These are phyloP conservation scores for Adelges cooleyi DNA, from an alignment of 1,140 invertebrate species.

Conservation along the genomic window DNA sequence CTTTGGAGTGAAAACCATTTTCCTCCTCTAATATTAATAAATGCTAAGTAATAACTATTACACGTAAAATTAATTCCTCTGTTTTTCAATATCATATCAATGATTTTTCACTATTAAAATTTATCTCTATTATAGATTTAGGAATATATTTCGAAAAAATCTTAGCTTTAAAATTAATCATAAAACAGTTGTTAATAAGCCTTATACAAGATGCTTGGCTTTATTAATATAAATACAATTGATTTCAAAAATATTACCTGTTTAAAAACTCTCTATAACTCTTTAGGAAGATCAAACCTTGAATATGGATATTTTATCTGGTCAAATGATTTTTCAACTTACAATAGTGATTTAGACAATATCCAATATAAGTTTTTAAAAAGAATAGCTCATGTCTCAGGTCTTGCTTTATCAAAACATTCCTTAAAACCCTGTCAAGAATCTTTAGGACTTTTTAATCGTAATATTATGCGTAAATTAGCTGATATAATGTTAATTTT, in stretches of 20 bases:
- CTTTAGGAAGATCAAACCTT: not conserved
- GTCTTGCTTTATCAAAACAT: not conserved
- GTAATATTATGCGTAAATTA: too few relatives aligned
- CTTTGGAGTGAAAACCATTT: not conserved
- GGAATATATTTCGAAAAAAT: slow-evolving; percentile 1
- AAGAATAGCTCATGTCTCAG: not conserved
- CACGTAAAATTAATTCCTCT: not conserved
- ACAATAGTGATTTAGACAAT: not conserved
- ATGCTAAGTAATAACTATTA: not conserved
- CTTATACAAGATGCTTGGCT: too few relatives aligned
- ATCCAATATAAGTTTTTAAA: not conserved
- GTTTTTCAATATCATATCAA: too few relatives aligned
- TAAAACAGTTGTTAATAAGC: too few relatives aligned
- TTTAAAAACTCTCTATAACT: not conserved
- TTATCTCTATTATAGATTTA: too few relatives aligned
- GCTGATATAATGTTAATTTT: not conserved
- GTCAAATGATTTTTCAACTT: not conserved
- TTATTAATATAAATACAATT: too few relatives aligned
- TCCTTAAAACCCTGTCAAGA: not conserved
- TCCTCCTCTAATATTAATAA: slow-evolving; percentile 1
- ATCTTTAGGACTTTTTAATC: not conserved
- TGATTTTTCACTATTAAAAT: too few relatives aligned
- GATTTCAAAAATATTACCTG: not conserved
- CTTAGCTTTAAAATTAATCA: not conserved
- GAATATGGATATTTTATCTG: not conserved